phyloP scores from a whole-genome alignment of 2,888 invertebrate species.

The Macrostomum cliftonense region DNA sequence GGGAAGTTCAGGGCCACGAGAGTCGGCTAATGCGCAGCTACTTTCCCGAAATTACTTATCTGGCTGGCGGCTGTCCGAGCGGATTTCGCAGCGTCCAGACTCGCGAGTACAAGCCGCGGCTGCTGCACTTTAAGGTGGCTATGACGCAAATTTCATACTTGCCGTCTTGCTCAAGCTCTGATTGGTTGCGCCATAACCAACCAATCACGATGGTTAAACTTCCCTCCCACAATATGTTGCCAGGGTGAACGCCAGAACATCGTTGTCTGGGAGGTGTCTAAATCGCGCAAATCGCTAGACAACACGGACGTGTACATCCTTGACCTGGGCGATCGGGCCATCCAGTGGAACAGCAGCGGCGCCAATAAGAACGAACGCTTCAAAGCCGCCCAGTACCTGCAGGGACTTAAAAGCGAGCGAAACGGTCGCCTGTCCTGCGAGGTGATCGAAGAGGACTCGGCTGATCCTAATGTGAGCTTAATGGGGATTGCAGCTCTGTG shows the following conservation, averaged over 20 bases:
- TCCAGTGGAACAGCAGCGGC: slow-evolving; percentile 29
- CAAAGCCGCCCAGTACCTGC: slow-evolving; percentile 14
- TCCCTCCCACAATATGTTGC: too few species aligned
- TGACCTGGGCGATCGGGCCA: slow-evolving; percentile 23
- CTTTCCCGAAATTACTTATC: slow-evolving; percentile 18
- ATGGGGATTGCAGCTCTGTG: too few species aligned
- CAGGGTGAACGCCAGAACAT: slow-evolving; percentile 5
- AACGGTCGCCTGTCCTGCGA: slow-evolving; percentile 9
- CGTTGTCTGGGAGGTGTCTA: slow-evolving; percentile 7
- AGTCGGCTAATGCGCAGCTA: slow-evolving; percentile 29
- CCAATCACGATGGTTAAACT: too few species aligned
- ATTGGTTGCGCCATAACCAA: too few species aligned
- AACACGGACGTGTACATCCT: slow-evolving; percentile 31
- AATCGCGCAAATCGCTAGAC: slow-evolving; percentile 16
- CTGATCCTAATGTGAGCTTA: slow-evolving; percentile 15
- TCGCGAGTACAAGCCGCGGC: slow-evolving; percentile 11
- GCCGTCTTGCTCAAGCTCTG: too few species aligned
- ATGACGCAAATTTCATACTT: too few species aligned
- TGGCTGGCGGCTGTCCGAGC: slow-evolving; percentile 13
- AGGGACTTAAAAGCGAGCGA: slow-evolving; percentile 8
- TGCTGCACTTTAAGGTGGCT: slow-evolving; percentile 8
- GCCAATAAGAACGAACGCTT: slow-evolving; percentile 31
- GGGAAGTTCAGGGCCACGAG: slow-evolving; percentile 32
- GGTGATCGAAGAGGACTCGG: slow-evolving; percentile 6
- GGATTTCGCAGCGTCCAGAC: slow-evolving; percentile 13